Evolutionary conservation across 2,888 invertebrate genomes (phyloP), one percentile per base, ranked within the genome.

Genomic region (Pelosia muscerda): DNA sequence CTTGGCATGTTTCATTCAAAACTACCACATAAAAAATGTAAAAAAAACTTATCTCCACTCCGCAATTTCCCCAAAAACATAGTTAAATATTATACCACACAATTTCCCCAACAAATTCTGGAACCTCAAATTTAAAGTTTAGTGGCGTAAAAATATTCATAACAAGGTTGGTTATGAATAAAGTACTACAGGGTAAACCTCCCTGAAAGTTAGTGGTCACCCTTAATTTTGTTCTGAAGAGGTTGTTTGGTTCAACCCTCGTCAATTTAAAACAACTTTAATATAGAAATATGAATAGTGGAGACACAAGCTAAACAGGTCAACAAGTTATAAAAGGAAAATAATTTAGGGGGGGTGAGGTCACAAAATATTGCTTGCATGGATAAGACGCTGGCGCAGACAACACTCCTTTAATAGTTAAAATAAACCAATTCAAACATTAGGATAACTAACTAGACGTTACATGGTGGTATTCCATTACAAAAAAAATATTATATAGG

Each of bases 141-240:
- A 25, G 31, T 63, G 9, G 57, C 57, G 56, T 73, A 76, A 76
- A 79, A 69, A 78, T 77, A 75, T 81, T 76, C 76, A 72, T 74
- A 68, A 71, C 71, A 65, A 58, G 59, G 53, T 15, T 25, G 53
- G 25, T 56, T 63, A 69, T 81, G 79, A 81, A 79, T 79, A 79
- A 79, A 76, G 71, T 55, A 71, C 54, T 67, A 66, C 65, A 26
- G 38, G 28, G 59, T 60, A 65, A 81, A 65, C 68, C 72, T 81
- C 74, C 73, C 76, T 71, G 68, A 63, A 71, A 76, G 56, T 62
- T 49, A 65, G 53, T 74, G 72, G 25, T 71, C 56, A 42, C n/a
- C 68, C 68, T 57, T 61, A 68, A 68, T 57, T 59, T 66, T 72
- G 25, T 60, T 54, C 56, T 68, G 53, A 55, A 65, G 67, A 54